These are phyloP conservation scores for Parthenolecanium corni DNA, from an alignment of 2,888 invertebrate genomes.

Conservation along the genomic window DNA sequence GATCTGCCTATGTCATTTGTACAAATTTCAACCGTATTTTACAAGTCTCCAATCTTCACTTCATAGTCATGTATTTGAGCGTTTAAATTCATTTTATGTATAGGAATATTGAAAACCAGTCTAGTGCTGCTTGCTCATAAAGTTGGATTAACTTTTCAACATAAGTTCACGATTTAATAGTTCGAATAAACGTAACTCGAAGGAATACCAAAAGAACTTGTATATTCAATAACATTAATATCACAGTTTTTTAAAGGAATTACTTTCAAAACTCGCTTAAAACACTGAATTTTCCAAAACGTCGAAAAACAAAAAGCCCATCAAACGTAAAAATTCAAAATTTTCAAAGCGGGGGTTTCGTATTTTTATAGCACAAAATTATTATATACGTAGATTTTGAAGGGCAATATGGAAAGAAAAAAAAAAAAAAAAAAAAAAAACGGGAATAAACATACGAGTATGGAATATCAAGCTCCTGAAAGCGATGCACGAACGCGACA, in stretches of 20 bases:
- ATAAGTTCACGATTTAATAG: too few species aligned
- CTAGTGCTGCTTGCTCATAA: too few species aligned
- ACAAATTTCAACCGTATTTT: too few species aligned
- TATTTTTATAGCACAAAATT: background rate
- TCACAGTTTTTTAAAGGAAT: conserved; percentile 14
- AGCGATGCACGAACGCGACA: conserved; percentile 15
- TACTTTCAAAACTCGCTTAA: background rate
- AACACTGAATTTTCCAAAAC: background rate
- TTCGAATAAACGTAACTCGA: too few species aligned
- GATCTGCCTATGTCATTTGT: too few species aligned
- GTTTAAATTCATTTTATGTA: too few species aligned
- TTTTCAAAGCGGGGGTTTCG: background rate
- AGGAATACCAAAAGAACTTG: conserved; percentile 23
- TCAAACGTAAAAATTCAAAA: background rate
- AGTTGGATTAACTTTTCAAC: too few species aligned
- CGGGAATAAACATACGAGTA: background rate
- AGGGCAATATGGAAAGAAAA: background rate
- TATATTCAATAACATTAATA: conserved; percentile 12
- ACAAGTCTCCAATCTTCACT: too few species aligned
- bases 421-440: background rate
- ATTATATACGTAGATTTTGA: background rate
- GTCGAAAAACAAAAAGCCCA: background rate
- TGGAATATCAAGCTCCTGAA: conserved; percentile 38
- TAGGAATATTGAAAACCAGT: too few species aligned
- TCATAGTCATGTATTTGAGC: too few species aligned